Conservation (phyloP, 2,888 invertebrate genomes). For the Parthenolecanium corni region DNA sequence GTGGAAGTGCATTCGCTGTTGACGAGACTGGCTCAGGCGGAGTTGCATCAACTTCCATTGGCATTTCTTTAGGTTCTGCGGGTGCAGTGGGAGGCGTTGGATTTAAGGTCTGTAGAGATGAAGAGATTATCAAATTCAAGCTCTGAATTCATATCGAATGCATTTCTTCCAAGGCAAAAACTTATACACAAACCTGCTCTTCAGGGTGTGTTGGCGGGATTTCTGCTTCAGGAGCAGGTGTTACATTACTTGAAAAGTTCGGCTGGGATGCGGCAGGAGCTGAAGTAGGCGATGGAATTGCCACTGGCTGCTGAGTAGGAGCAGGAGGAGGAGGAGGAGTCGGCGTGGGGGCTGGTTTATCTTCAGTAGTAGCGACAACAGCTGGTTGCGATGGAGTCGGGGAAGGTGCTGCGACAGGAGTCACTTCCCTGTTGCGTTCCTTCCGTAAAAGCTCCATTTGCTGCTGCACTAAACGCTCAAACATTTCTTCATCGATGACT, state of each 20-base stretch:
- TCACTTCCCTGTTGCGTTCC: constrained; percentile 33
- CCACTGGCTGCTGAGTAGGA: constrained; percentile 24
- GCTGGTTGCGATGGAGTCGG: constrained; percentile 35
- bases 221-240: not conserved
- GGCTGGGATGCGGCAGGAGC: not conserved
- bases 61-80: not conserved
- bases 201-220: not conserved
- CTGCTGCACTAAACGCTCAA: constrained; percentile 78
- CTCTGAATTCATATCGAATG: no score
- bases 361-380: constrained; percentile 39
- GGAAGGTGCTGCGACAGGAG: constrained; percentile 7
- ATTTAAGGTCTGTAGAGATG: not conserved
- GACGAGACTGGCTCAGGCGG: constrained; percentile 34
- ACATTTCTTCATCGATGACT: constrained; percentile 86
- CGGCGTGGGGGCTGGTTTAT: constrained; percentile 11
- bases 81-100: not conserved
- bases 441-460: constrained; percentile 54
- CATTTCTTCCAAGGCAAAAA: no score
- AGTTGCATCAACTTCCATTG: not conserved
- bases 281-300: constrained; percentile 10
- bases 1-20: constrained; percentile 28
- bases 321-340: constrained; percentile 20
- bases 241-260: not conserved
- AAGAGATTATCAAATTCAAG: not conserved
- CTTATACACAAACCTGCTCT: not conserved